Evolutionary conservation across 2,888 invertebrate species (phyloP), one percentile per base, ranked within the genome.

Genomic region (Agrotis puta): DNA sequence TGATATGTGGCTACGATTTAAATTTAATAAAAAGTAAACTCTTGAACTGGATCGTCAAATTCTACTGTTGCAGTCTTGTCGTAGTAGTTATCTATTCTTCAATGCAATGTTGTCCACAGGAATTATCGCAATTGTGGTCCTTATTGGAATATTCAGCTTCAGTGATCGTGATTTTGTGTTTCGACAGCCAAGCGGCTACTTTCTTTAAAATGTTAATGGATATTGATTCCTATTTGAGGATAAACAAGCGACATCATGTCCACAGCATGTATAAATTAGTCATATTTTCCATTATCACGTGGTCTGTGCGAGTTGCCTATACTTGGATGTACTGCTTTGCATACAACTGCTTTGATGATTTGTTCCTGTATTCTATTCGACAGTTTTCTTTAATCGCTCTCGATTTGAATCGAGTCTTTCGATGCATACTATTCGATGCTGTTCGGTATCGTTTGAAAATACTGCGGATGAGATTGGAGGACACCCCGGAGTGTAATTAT

Each of bases 331-430:
- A 91, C 59, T 95, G 94, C 63, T 45, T 74, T 0, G 80, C 77
- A 0, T 87, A 88, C 62, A 13, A 67, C 0, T 94, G 93, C 54
- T 92, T 87, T 24, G 74, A 85, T 1, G 61, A 83, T 27, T 66
- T 92, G 0, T 1, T 22, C 14, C 68, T 89, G 2, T 95, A 89
- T 69, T 16, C 88, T 0, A 74, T 94, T 0, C 91, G 90, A 62
- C 86, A 91, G 39, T 85, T 91, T n/a, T 90, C 92, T 1, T 85
- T 93, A 2, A 75, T 94, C 6, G 91, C 93, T 18, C 87, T 95
- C 16, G 95, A 95, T 84, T 77, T 93, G 4, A 93, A 91, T 80
- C 85, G 95, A 73, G 92, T 94, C 0, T 95, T 94, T 95, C 87
- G 95, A 51, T 94, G 91, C 68, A 81, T 91, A 18, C 48, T 95